A percentile compares a stretch with the other conserved stretches of the same genome.
Conservation (phyloP, 2,888 invertebrate genomes). For the Pseudococcus longispinus region DNA sequence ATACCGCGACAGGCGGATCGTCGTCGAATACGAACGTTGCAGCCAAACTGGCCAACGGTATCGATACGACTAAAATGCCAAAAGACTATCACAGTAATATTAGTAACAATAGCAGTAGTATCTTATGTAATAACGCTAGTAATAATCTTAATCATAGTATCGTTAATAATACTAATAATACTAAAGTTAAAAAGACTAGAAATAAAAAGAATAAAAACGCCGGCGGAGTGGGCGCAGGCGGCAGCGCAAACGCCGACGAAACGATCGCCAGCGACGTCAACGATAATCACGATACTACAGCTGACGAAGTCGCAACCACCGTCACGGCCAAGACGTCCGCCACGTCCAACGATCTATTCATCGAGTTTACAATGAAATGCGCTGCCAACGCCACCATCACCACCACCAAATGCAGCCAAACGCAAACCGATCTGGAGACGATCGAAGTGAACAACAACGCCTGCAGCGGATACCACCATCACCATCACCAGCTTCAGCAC, state of each 20-base stretch:
- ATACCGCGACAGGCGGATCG: background rate
- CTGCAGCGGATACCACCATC: background rate
- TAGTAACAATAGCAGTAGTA: conserved; percentile 1
- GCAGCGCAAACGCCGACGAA: background rate
- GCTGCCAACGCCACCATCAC: background rate
- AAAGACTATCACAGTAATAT: conserved; percentile 8
- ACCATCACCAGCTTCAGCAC: background rate
- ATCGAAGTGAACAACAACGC: conserved; percentile 37
- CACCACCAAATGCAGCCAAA: conserved; percentile 21
- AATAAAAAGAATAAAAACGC: conserved; percentile 14
- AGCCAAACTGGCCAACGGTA: background rate
- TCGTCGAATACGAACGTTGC: background rate
- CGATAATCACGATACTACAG: background rate
- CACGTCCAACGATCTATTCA: conserved; percentile 36
- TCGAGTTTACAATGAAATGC: conserved; percentile 49
- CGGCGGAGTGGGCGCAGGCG: background rate
- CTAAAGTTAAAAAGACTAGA: conserved; percentile 12
- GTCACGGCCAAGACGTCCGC: background rate
- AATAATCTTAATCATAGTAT: background rate
- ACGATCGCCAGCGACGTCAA: background rate
- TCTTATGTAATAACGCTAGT: background rate
- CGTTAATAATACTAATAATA: background rate
- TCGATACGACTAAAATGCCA: background rate
- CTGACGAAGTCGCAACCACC: no score
- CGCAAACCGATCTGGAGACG: conserved; percentile 3